Conservation (phyloP, 2,113 vertebrate genomes). For the Sturnus vulgaris region DNA sequence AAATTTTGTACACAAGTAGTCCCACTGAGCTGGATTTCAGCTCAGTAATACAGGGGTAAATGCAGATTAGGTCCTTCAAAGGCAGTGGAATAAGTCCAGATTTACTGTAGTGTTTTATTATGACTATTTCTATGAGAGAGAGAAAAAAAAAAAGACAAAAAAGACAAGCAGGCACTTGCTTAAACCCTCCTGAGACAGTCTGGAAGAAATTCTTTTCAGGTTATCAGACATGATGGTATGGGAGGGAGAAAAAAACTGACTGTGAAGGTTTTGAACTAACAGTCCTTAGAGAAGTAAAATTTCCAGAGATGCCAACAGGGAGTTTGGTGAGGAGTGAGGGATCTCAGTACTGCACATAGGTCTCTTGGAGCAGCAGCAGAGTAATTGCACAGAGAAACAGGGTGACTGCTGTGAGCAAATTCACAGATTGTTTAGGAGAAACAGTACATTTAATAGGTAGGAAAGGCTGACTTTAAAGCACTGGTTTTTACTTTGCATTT, state of each 20-base stretch:
- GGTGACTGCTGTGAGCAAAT: not conserved
- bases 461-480: not conserved
- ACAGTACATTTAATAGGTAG: not conserved
- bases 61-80: conserved; percentile 29
- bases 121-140: not conserved
- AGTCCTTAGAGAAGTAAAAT: not conserved
- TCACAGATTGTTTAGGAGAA: not conserved
- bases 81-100: not conserved
- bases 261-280: not conserved
- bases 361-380: not conserved
- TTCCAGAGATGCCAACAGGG: not conserved
- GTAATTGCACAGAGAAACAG: not conserved
- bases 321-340: not conserved
- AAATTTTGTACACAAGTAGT: not conserved
- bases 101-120: not conserved
- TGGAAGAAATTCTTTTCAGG: not conserved
- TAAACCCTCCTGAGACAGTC: not conserved
- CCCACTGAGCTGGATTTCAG: conserved; percentile 31
- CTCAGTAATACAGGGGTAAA: not conserved
- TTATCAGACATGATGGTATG: not conserved
- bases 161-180: not conserved
- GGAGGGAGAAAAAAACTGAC: not conserved
- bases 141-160: not conserved
- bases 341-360: not conserved
- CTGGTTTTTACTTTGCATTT: not conserved